Evolutionary conservation across 2,797 vertebrate species (phyloP), one percentile per base, ranked within the genome.

Genomic region (Syncerus caffer): DNA sequence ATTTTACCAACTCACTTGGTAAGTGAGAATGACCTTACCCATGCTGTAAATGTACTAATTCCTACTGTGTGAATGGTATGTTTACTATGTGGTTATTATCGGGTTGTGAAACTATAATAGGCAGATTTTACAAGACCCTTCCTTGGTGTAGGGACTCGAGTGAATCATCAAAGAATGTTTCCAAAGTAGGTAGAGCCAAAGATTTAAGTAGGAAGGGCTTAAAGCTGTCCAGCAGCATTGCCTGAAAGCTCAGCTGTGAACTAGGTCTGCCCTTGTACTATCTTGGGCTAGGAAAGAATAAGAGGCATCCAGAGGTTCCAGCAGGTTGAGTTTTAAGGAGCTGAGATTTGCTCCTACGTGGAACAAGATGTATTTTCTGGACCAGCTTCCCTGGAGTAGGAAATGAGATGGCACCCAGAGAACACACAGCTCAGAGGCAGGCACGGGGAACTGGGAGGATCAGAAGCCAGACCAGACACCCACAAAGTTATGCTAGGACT

Each of bases 111-210:
- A 92, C 51, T 47, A 14, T 83, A 96, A 64, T 31, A 57, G 74
- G 64, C 27, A 53, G 62, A 85, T 76, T 98, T 97, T 97, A 96
- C 51, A 93, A 95, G 96, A 96, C 21, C 67, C 55, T 90, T 90
- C 53, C 34, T 93, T 85, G 45, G n/a, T 83, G 38, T 31, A 55
- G 25, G 64, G 34, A 83, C 53, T 93, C 50, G 60, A 95, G 25
- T 96, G 95, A 95, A 67, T 97, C 96, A 95, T 92, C 87, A 45
- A 15, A 71, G 74, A 93, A 47, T 85, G 92, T 71, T 93, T 97
- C 85, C 89, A 47, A 90, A 78, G 47, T 38, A 53, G 21, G 51
- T 12, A 8, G 88, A 58, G 58, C 17, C 47, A 74, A 93, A 96
- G 34, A 67, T 79, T 45, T 90, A 80, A 38, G 51, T 34, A 71